Percentiles rank a stretch among this genome's conserved stretches.
Evolutionary conservation across 1,140 invertebrate genomes (phyloP).

Genomic region (Apocrypta bakeri): DNA sequence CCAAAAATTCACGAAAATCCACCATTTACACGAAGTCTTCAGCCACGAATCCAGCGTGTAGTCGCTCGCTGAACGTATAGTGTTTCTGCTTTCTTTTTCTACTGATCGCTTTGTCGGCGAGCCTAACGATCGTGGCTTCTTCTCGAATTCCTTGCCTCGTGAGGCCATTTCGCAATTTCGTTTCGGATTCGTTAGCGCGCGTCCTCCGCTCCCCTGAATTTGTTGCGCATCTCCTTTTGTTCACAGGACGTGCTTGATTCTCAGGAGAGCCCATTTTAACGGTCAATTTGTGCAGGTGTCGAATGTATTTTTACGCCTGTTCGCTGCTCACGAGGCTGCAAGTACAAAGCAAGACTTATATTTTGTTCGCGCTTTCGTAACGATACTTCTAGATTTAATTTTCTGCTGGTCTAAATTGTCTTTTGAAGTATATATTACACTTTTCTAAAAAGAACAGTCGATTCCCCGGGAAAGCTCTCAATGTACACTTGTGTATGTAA

Average conservation of each 20-base stretch:
- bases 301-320: not conserved
- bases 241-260: not conserved
- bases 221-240: constrained; percentile 20
- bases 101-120: constrained; percentile 25
- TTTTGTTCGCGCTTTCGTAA: too few relatives aligned
- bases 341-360: not conserved
- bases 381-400: not conserved
- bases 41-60: not conserved
- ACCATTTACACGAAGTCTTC: not conserved
- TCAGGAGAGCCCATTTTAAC: not conserved
- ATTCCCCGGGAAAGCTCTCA: not conserved
- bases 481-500: too few relatives aligned
- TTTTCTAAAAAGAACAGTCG: not conserved
- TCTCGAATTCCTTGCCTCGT: constrained; percentile 1
- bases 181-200: constrained; percentile 30
- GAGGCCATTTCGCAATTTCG: constrained; percentile 15
- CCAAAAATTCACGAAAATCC: not conserved
- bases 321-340: too few relatives aligned
- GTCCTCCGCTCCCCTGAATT: not conserved
- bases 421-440: not conserved
- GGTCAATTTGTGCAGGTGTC: constrained; percentile 19
- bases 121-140: constrained; percentile 6
- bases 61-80: too few relatives aligned
- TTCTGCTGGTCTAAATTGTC: not conserved
- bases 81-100: not conserved